phyloP scores from a whole-genome alignment of 2,888 invertebrate species.

The Hybos culiciformis region DNA sequence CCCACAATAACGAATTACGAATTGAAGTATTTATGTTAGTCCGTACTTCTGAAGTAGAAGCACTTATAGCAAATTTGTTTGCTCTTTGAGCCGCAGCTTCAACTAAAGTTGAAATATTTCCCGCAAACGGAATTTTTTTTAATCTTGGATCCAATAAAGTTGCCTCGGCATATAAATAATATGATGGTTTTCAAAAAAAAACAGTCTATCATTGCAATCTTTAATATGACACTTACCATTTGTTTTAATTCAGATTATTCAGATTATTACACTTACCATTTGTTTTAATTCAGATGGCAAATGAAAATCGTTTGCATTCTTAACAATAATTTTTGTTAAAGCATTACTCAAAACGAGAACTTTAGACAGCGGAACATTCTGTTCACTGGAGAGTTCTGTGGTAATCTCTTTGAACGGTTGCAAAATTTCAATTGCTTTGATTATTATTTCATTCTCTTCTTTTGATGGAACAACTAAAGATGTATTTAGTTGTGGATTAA shows the following conservation, averaged over 20 bases:
- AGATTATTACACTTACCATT: neutral
- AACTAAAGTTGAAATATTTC: no score
- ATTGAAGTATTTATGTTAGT: neutral
- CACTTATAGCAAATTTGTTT: neutral
- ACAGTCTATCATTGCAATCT: neutral
- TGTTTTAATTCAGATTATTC: no score
- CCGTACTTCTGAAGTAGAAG: no score
- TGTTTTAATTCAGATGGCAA: neutral
- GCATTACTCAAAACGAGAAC: slow-evolving; percentile 2
- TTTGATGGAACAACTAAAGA: neutral
- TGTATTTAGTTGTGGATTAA: neutral
- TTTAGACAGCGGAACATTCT: neutral
- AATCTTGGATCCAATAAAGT: slow-evolving; percentile 17
- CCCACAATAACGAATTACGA: neutral
- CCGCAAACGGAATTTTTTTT: slow-evolving; percentile 14
- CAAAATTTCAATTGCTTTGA: slow-evolving; percentile 8
- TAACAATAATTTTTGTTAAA: slow-evolving; percentile 6
- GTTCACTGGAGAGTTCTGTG: neutral
- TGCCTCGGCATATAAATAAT: slow-evolving; percentile 9
- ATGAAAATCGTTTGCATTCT: slow-evolving; percentile 10
- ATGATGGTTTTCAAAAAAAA: neutral
- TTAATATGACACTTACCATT: neutral
- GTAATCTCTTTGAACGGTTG: neutral
- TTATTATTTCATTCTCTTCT: no score
- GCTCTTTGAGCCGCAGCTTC: no score